Base-by-base conservation (phyloP, 2,113 vertebrate genomes). In the Columba livia region DNA sequence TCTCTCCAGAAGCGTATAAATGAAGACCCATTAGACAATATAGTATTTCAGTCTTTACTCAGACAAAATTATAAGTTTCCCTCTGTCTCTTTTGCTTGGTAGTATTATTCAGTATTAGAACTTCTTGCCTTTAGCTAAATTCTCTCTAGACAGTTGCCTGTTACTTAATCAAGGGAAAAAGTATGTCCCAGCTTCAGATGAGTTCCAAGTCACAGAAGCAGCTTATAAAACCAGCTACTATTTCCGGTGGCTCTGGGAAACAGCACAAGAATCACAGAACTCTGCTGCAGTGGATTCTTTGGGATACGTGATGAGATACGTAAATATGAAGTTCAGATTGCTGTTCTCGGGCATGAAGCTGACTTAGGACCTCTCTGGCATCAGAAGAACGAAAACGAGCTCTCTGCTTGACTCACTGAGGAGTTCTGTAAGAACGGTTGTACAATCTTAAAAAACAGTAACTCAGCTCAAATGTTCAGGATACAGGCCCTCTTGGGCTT, bases 381-480 rank as follows among this genome's bases (percentile, higher is more conserved):
- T 61, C 44, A 86, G 53, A 91, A 94, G 71, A 95, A 94, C 83
- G 60, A 86, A 94, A 92, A 94, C 62, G 31, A 95, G 57, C 82
- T 90, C 58, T 73, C 67, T 80, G 56, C 67, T 78, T 60, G 71
- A 67, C 87, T 77, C 54, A 14, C 65, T 42, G 67, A 96, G 84
- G 58, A 93, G 44, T 66, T 88, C 47, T 38, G 47, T 61, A 81
- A 32, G 29, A 93, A 42, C 0, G 1, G 70, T 60, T 89, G 42
- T 36, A 56, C 67, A 60, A 48, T 83, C 53, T 86, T 82, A 71
- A 67, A 71, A 91, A 80, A 4, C 51, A 69, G 40, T 50, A 93
- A 62, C 64, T 89, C 28, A 40, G 85, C 81, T 79, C n/a, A 0
- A 91, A 54, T 44, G 57, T 56, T 95, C 67, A 74, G 90, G 69